phyloP scores from a whole-genome alignment of 2,888 invertebrate species.

The Ichneumon xanthorius region DNA sequence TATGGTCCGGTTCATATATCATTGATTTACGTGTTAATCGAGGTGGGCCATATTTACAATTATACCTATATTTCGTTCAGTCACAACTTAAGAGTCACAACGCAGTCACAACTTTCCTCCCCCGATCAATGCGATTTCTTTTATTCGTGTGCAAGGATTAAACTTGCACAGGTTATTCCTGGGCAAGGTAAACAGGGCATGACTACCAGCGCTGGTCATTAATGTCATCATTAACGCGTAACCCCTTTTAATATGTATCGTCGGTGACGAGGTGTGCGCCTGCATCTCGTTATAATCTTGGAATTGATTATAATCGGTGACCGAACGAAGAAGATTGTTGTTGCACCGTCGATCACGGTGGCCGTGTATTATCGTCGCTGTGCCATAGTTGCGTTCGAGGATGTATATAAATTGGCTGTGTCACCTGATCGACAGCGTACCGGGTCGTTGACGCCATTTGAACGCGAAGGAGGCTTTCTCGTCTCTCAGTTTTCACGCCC shows the following conservation, averaged over 20 bases:
- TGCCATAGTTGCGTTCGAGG: not conserved
- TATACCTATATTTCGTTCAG: not conserved
- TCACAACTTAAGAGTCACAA: not conserved
- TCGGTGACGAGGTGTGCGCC: conserved; percentile 26
- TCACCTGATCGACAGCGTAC: not conserved
- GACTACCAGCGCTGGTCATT: not conserved
- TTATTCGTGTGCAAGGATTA: conserved; percentile 21
- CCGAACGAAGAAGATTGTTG: conserved; percentile 38
- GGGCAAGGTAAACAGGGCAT: conserved; percentile 39
- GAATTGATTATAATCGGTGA: conserved; percentile 45
- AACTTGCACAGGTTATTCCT: conserved; percentile 24
- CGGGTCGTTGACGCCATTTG: conserved; percentile 17
- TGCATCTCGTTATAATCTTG: conserved; percentile 27
- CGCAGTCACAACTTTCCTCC: not conserved
- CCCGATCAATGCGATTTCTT: conserved; percentile 15
- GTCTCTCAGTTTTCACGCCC: conserved; percentile 6
- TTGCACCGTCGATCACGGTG: conserved; percentile 28
- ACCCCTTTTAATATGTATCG: conserved; percentile 51
- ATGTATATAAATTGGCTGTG: conserved; percentile 5
- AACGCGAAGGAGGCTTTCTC: not conserved
- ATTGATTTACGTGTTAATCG: too few relatives aligned
- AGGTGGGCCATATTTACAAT: too few relatives aligned
- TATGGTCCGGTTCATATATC: too few relatives aligned
- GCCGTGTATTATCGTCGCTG: conserved; percentile 15
- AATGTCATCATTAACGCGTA: conserved; percentile 32